Base-by-base conservation (phyloP, 2,888 invertebrate species). In the Eilema sororculum region DNA sequence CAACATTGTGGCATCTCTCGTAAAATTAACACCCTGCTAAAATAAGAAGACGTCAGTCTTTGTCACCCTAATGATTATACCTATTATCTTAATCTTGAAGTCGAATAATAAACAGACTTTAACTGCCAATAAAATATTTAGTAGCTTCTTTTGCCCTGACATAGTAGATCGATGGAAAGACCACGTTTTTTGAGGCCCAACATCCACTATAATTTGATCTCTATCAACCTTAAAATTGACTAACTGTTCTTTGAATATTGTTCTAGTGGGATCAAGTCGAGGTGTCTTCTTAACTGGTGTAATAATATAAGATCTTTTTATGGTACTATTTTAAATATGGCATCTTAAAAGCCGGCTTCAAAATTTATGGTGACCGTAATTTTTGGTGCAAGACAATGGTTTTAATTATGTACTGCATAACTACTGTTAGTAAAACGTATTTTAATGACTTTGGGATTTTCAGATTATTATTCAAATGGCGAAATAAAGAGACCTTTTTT, bases 71-170 rank as follows among this genome's bases (percentile, higher is more conserved):
- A 92, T 91, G 89, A 93, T 91, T 89, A 87, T 83, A 86, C 90
- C 92, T 93, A 93, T 94, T 93, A 94, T 87, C 87, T 90, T 94
- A 94, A 95, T 93, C 92, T 91, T 80, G 72, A 85, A 90, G 89
- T 83, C 82, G 87, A 84, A 90, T 91, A 93, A 92, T 93, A 94
- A 94, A 93, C 87, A 84, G 82, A 85, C 86, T 91, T 94, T 95
- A 91, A 94, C 85, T 90, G 88, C 90, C 92, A 85, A 94, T 95
- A 95, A 95, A 95, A 95, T 93, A 93, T 94, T 95, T 93, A 92
- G 93, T 89, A 87, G 90, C 90, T 86, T 83, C 83, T 85, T 86
- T 87, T 89, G 87, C 85, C 84, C 82, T 82, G 86, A 86, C 90
- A 85, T 87, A 87, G 87, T 81, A 87, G 90, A 91, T 92, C 91